Evolutionary conservation across 2,797 vertebrate genomes (phyloP).

Genomic region (Protosalanx chinensis): DNA sequence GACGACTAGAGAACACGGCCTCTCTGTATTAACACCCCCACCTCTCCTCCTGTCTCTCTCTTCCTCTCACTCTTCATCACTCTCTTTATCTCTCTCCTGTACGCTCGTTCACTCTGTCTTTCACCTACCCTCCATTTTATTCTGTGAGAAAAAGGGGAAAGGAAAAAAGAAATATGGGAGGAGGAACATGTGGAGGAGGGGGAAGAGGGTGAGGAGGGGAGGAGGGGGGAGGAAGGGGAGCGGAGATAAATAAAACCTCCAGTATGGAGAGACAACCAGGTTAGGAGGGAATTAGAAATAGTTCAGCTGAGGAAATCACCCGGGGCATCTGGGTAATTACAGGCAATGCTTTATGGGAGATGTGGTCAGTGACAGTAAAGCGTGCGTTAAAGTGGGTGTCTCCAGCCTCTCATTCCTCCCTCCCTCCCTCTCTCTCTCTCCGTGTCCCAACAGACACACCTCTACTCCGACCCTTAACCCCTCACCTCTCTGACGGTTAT

Average conservation of each 20-base stretch:
- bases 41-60: not conserved
- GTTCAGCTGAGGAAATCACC: constrained; percentile 18
- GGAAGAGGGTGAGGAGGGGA: too few species aligned
- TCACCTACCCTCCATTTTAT: not conserved
- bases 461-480: constrained; percentile 15
- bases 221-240: too few species aligned
- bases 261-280: constrained; percentile 3
- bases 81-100: constrained; percentile 3
- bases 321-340: constrained; percentile 26
- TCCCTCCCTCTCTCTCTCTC: not conserved
- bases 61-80: constrained; percentile 1
- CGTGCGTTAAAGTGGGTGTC: constrained; percentile 18
- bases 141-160: constrained; percentile 14
- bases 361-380: constrained; percentile 18
- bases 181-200: not conserved
- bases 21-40: not conserved
- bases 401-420: constrained; percentile 1
- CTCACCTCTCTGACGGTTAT: constrained; percentile 25
- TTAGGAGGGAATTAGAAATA: constrained; percentile 1
- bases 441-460: constrained; percentile 8
- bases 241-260: not conserved
- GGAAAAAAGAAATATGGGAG: constrained; percentile 11
- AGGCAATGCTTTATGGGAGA: constrained; percentile 20
- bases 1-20: not conserved
- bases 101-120: not conserved